These are phyloP conservation scores for Schizotus pectinicornis DNA, from an alignment of 2,888 invertebrate genomes.

Conservation along the genomic window DNA sequence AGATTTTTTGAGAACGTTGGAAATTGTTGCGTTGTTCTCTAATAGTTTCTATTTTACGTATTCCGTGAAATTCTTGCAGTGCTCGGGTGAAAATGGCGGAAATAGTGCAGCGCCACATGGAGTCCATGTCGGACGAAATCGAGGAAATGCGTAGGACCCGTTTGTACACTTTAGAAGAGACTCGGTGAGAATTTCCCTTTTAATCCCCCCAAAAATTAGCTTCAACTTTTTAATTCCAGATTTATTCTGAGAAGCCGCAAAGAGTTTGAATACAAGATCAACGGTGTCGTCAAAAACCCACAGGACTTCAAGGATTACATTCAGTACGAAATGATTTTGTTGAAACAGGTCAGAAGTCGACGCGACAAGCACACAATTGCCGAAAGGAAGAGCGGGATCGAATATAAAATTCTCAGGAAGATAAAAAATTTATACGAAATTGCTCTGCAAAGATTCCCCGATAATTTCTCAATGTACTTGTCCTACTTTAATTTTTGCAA, in stretches of 20 bases:
- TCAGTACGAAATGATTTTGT: constrained; percentile 71
- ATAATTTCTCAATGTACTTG: constrained; percentile 77
- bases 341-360: constrained; percentile 69
- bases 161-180: constrained; percentile 73
- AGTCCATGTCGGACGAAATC: constrained; percentile 79
- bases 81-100: constrained; percentile 81
- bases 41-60: no score
- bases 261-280: constrained; percentile 76
- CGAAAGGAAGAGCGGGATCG: constrained; percentile 70
- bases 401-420: constrained; percentile 72
- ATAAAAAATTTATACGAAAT: constrained; percentile 77
- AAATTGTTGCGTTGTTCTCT: no score
- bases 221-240: constrained; percentile 54
- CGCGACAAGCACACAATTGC: constrained; percentile 64
- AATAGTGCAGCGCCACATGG: constrained; percentile 77
- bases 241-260: constrained; percentile 72
- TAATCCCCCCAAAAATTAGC: neutral
- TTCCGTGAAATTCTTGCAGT: no score
- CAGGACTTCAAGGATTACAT: constrained; percentile 76
- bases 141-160: constrained; percentile 77
- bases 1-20: no score
- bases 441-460: constrained; percentile 70
- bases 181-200: constrained; percentile 61
- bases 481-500: constrained; percentile 82
- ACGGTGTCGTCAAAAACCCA: constrained; percentile 69